Percentiles rank a stretch among this genome's conserved stretches.
Evolutionary conservation across 2,113 vertebrate genomes (phyloP).

Genomic region (Hemibagrus wyckioides): DNA sequence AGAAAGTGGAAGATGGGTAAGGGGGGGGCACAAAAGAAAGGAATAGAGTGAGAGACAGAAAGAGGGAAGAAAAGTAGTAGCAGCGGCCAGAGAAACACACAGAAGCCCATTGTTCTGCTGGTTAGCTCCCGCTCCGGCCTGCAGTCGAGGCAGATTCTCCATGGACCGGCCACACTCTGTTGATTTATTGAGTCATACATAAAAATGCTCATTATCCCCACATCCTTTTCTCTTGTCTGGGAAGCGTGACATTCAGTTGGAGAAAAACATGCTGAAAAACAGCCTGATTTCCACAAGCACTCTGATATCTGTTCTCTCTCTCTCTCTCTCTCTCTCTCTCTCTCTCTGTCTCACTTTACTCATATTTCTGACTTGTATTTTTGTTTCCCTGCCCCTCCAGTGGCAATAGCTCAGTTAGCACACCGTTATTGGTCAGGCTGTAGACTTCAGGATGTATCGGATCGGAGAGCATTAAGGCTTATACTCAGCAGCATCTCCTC

Average conservation of each 20-base stretch:
- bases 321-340: neutral
- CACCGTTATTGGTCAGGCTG: neutral
- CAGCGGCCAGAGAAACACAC: constrained; percentile 74
- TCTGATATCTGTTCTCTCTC: constrained; percentile 18
- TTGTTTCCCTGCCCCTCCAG: constrained; percentile 1
- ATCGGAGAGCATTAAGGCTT: neutral
- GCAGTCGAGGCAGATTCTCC: constrained; percentile 59
- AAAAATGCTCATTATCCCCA: constrained; percentile 74
- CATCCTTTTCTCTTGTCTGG: constrained; percentile 62
- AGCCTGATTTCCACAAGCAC: constrained; percentile 46
- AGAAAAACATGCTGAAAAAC: constrained; percentile 51
- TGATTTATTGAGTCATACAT: constrained; percentile 80
- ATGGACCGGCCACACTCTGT: constrained; percentile 58
- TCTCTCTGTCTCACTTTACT: neutral
- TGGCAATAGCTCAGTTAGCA: neutral
- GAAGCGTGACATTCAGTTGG: constrained; percentile 44
- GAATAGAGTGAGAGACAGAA: constrained; percentile 24
- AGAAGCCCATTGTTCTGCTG: constrained; percentile 88
- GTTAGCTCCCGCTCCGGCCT: constrained; percentile 70
- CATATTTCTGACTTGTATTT: constrained; percentile 13
- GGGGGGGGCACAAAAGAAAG: constrained; percentile 36
- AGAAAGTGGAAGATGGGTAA: constrained; percentile 34
- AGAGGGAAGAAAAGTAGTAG: constrained; percentile 34
- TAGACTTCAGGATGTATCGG: neutral
- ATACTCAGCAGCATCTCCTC: neutral